Conservation (phyloP, 2,888 invertebrate species). For the Torymus tubicola region DNA sequence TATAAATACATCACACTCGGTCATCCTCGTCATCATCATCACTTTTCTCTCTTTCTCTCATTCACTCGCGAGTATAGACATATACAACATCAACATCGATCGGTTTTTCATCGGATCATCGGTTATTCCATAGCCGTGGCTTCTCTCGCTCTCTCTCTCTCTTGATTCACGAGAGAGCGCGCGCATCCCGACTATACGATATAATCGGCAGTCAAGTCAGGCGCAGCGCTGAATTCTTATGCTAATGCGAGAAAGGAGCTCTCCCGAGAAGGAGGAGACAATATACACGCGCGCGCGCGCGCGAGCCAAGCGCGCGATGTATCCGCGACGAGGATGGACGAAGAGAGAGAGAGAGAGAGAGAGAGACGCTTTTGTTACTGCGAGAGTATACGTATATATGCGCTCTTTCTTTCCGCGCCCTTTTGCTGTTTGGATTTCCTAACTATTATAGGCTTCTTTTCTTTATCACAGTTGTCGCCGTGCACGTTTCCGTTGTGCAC, state of each 20-base stretch:
- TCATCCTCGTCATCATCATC: background rate
- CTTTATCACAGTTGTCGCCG: no score
- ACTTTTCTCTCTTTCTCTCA: constrained; percentile 22
- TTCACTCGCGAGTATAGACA: background rate
- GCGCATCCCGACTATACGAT: constrained; percentile 13
- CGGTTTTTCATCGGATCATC: constrained; percentile 53
- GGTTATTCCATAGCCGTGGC: constrained; percentile 65
- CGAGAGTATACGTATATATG: no score
- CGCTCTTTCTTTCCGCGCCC: no score
- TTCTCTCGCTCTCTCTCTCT: constrained; percentile 46
- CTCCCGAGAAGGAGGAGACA: constrained; percentile 54
- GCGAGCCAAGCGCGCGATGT: constrained; percentile 32
- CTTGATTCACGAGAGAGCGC: constrained; percentile 68
- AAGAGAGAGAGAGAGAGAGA: constrained; percentile 70
- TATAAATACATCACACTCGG: background rate
- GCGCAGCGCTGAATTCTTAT: constrained; percentile 77
- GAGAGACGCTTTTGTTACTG: constrained; percentile 59
- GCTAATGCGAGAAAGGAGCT: constrained; percentile 77
- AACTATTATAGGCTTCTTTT: no score
- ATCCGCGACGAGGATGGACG: constrained; percentile 56
- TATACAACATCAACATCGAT: background rate
- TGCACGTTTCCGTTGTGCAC: no score
- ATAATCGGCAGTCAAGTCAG: constrained; percentile 75
- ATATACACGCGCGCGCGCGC: constrained; percentile 18
- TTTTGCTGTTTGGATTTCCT: no score